Conservation (phyloP, 1,140 invertebrate species). For the Pseudoatta argentina region DNA sequence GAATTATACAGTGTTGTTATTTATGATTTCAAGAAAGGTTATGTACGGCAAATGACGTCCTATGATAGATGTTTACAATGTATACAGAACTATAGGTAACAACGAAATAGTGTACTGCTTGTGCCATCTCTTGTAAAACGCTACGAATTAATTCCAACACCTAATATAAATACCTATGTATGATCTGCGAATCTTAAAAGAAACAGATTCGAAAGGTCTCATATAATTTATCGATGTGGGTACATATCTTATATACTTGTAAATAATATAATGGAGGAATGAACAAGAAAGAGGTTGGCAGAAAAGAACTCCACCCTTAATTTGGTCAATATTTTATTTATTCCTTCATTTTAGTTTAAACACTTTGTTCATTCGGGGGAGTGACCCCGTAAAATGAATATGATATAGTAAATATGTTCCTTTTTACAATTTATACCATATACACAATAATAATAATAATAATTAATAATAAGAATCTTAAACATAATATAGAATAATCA, state of each 20-base stretch:
- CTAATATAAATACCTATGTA: not conserved
- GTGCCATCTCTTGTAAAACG: too few relatives aligned
- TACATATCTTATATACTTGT: not conserved
- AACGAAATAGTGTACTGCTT: too few relatives aligned
- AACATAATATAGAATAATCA: constrained; percentile 72
- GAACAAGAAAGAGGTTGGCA: not conserved
- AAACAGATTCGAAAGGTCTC: too few relatives aligned
- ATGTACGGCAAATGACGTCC: too few relatives aligned
- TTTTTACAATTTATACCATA: constrained; percentile 83
- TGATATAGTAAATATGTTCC: constrained; percentile 82
- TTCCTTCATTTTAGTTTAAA: constrained; percentile 82
- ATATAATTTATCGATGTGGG: too few relatives aligned
- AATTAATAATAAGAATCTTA: constrained; percentile 66
- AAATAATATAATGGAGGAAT: not conserved
- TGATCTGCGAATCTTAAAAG: not conserved
- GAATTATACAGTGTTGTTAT: too few relatives aligned
- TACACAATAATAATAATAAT: constrained; percentile 80
- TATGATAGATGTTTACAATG: too few relatives aligned
- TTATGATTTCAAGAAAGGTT: too few relatives aligned
- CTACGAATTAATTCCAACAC: too few relatives aligned
- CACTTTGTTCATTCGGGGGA: constrained; percentile 81
- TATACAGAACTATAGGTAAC: too few relatives aligned
- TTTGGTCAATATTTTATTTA: constrained; percentile 82
- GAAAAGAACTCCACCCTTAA: constrained; percentile 50
- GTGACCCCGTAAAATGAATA: constrained; percentile 80